Conservation (phyloP, 2,888 invertebrate genomes). For the Nowickia ferox region DNA sequence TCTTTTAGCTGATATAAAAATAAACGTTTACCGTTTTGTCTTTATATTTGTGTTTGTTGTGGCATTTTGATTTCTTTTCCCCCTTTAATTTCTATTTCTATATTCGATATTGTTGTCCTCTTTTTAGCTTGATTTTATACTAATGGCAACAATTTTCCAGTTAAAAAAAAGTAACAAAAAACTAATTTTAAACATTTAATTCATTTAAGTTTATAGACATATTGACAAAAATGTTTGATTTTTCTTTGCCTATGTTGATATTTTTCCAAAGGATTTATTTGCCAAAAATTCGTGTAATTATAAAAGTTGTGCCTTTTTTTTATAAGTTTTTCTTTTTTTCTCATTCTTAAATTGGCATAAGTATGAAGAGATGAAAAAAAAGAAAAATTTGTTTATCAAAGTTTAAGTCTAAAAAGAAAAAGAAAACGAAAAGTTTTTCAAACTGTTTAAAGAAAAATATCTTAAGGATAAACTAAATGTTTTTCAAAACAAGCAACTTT, state of each 20-base stretch:
- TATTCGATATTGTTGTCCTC: not conserved
- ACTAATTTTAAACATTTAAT: constrained; percentile 28
- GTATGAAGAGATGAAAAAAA: constrained; percentile 11
- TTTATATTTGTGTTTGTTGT: not conserved
- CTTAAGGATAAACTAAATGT: constrained; percentile 65
- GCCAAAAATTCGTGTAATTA: constrained; percentile 79
- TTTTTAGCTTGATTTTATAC: not conserved
- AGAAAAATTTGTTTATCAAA: constrained; percentile 45
- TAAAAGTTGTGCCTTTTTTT: constrained; percentile 77
- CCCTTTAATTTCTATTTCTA: no score
- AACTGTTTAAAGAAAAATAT: constrained; percentile 67
- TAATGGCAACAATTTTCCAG: constrained; percentile 1
- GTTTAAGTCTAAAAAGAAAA: constrained; percentile 42
- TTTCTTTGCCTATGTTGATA: constrained; percentile 52
- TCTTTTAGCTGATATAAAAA: constrained; percentile 23
- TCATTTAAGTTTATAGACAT: constrained; percentile 49
- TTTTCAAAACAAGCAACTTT: constrained; percentile 43
- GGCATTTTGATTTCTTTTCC: not conserved
- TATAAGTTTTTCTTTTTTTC: constrained; percentile 9
- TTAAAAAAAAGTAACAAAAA: not conserved
- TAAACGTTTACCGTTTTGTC: constrained; percentile 5
- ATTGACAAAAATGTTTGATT: constrained; percentile 56
- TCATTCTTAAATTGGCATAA: constrained; percentile 38
- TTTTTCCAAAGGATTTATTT: constrained; percentile 71
- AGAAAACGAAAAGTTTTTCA: constrained; percentile 73